These are phyloP conservation scores for Onychostruthus taczanowskii DNA, from an alignment of 2,113 vertebrate species.

Conservation along the genomic window DNA sequence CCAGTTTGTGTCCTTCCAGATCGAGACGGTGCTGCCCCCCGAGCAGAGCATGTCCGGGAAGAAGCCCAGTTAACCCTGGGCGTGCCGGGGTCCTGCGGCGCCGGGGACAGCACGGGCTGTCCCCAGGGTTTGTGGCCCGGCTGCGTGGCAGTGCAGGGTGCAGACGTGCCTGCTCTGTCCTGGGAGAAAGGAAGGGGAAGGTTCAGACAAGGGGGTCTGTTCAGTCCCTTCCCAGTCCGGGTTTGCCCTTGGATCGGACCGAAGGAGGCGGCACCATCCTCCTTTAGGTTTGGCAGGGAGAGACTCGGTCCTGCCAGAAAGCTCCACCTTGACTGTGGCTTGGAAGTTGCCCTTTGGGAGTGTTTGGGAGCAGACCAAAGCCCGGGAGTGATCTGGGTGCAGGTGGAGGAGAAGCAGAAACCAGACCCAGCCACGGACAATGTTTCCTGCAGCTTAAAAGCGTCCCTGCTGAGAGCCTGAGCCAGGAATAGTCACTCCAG, in stretches of 20 bases:
- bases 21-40: conserved; percentile 76
- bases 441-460: background rate
- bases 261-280: background rate
- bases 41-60: conserved; percentile 67
- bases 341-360: background rate
- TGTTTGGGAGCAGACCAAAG: background rate
- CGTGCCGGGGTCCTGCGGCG: rapidly evolving
- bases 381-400: background rate
- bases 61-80: conserved; percentile 59
- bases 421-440: rapidly evolving
- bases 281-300: background rate
- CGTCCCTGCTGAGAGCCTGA: background rate
- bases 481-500: background rate
- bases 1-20: conserved; percentile 82
- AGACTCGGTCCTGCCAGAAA: background rate
- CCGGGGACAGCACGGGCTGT: background rate
- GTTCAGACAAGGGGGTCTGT: background rate
- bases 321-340: background rate
- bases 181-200: background rate
- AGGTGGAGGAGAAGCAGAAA: background rate
- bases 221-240: background rate
- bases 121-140: background rate
- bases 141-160: background rate
- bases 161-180: background rate
- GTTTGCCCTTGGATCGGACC: background rate